Conservation (phyloP, 1,140 invertebrate genomes). For the Nasonia vitripennis region DNA sequence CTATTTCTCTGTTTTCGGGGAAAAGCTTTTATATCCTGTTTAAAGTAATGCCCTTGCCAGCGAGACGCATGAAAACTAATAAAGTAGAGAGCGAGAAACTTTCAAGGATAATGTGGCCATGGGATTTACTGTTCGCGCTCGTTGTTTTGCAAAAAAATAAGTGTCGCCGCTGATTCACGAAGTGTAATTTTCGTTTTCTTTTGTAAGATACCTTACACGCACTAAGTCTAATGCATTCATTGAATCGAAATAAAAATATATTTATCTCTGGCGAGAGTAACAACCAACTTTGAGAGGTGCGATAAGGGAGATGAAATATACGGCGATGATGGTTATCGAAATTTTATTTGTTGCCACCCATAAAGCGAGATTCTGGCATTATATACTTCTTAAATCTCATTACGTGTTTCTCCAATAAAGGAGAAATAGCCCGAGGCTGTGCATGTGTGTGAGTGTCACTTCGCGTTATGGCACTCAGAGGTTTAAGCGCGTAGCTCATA, state of each 20-base stretch:
- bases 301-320: no score
- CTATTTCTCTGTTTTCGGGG: neutral
- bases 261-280: no score
- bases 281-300: no score
- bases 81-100: neutral
- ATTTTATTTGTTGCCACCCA: neutral
- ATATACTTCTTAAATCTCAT: constrained; percentile 24
- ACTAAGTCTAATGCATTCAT: no score
- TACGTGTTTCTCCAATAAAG: constrained; percentile 21
- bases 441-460: constrained; percentile 8
- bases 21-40: constrained; percentile 16
- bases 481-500: constrained; percentile 30
- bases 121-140: neutral
- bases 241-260: no score
- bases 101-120: neutral
- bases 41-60: neutral
- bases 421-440: neutral
- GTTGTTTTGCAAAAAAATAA: neutral
- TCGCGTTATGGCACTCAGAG: constrained; percentile 23
- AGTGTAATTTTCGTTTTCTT: neutral
- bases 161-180: neutral
- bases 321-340: no score
- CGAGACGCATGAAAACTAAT: constrained; percentile 19
- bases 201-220: neutral
- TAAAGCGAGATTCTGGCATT: neutral